These are phyloP conservation scores for Scaptomyza graminum DNA, from an alignment of 1,140 invertebrate species.

Conservation along the genomic window DNA sequence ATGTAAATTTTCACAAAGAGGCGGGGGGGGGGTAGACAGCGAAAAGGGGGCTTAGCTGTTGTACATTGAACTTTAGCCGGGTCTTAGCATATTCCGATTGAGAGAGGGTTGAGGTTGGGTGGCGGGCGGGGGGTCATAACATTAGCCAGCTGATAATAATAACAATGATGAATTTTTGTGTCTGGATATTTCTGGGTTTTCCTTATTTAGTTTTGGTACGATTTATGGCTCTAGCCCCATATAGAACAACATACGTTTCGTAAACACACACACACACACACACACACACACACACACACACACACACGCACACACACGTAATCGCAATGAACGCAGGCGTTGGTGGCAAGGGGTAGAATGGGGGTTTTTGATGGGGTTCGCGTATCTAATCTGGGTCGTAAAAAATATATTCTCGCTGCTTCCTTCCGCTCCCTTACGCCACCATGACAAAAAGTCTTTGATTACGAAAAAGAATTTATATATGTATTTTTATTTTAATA, in stretches of 20 bases:
- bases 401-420: conserved; percentile 33
- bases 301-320: conserved; percentile 29
- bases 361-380: background rate
- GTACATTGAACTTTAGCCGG: conserved; percentile 64
- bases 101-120: background rate
- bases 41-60: conserved; percentile 14
- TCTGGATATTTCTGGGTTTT: too few species aligned
- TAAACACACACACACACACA: conserved; percentile 43
- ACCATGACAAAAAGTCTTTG: too few species aligned
- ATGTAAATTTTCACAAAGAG: conserved; percentile 71
- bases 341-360: background rate
- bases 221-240: conserved; percentile 54
- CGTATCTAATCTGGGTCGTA: conserved; percentile 67
- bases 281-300: conserved; percentile 35
- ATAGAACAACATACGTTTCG: conserved; percentile 45
- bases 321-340: too few species aligned
- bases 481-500: too few species aligned
- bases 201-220: conserved; percentile 37
- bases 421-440: too few species aligned
- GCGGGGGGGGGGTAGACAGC: too few species aligned
- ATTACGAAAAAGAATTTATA: too few species aligned
- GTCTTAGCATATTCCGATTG: background rate
- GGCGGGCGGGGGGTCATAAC: too few species aligned
- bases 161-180: background rate
- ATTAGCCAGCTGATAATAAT: background rate